Conservation (phyloP, 1,140 invertebrate species). For the Drosophila burlai region DNA sequence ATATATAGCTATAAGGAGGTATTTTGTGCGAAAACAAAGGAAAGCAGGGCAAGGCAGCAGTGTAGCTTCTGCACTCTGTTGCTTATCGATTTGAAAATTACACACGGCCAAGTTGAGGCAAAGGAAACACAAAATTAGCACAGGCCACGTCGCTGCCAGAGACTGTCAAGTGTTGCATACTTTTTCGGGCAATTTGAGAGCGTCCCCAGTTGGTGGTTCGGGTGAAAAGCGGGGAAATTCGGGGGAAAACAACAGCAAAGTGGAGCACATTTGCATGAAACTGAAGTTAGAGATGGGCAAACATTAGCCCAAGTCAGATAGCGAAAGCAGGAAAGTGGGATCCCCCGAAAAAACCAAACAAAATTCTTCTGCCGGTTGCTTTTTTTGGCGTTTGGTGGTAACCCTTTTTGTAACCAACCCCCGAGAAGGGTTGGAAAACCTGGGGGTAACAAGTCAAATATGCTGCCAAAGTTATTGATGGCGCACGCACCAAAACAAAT, state of each 20-base stretch:
- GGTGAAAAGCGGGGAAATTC: neutral
- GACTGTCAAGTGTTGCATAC: slow-evolving; percentile 69
- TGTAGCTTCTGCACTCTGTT: slow-evolving; percentile 41
- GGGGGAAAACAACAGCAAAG: slow-evolving; percentile 15
- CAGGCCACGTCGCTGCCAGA: slow-evolving; percentile 37
- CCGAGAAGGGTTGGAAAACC: neutral
- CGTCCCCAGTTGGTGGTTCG: neutral
- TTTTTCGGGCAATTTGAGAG: slow-evolving; percentile 63
- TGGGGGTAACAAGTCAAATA: slow-evolving; percentile 64
- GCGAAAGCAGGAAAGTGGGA: slow-evolving; percentile 14
- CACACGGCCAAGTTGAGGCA: slow-evolving; percentile 43
- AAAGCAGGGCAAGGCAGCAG: neutral
- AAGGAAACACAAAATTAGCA: slow-evolving; percentile 74
- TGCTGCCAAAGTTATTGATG: slow-evolving; percentile 81
- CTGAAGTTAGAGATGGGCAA: slow-evolving; percentile 36
- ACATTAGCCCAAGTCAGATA: slow-evolving; percentile 52
- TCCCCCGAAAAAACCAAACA: slow-evolving; percentile 24
- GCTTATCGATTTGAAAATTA: slow-evolving; percentile 80
- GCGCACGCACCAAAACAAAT: slow-evolving; percentile 80
- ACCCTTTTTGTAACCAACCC: slow-evolving; percentile 40
- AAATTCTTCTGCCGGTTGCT: slow-evolving; percentile 6
- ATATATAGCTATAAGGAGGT: slow-evolving; percentile 20
- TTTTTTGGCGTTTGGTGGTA: slow-evolving; percentile 37
- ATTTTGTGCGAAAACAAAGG: slow-evolving; percentile 31
- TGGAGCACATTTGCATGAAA: slow-evolving; percentile 72